Conservation (phyloP, 1,140 invertebrate genomes). For the Chironomus striatipennis region DNA sequence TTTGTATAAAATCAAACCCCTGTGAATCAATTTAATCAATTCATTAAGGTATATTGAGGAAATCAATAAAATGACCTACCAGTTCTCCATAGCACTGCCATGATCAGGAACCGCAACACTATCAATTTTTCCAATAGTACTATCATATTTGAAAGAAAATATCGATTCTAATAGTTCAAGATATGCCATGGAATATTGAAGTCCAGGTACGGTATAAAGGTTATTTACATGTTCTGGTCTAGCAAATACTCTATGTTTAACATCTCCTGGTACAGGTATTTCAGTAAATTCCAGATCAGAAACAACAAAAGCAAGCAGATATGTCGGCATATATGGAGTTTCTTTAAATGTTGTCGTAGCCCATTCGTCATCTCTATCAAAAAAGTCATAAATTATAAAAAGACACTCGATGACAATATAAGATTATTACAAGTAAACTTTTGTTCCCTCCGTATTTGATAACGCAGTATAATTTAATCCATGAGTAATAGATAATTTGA, state of each 20-base stretch:
- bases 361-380: slow-evolving; percentile 16
- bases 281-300: slow-evolving; percentile 44
- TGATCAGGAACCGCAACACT: slow-evolving; percentile 71
- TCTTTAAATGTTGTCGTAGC: slow-evolving; percentile 40
- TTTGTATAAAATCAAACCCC: not conserved
- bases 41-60: no score
- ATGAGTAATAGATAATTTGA: slow-evolving; percentile 45
- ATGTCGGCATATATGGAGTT: slow-evolving; percentile 63
- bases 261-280: slow-evolving; percentile 32
- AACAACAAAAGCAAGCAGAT: slow-evolving; percentile 64
- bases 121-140: slow-evolving; percentile 46
- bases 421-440: not conserved
- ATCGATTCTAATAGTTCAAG: slow-evolving; percentile 38
- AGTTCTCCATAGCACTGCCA: slow-evolving; percentile 45
- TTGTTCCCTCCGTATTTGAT: slow-evolving; percentile 40
- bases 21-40: no score
- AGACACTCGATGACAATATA: not conserved
- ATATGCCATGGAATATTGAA: not conserved
- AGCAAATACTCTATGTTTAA: slow-evolving; percentile 47
- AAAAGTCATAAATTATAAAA: not conserved
- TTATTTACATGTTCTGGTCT: slow-evolving; percentile 46
- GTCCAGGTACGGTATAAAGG: slow-evolving; percentile 33
- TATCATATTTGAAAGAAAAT: slow-evolving; percentile 41
- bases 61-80: not conserved
- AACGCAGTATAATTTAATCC: slow-evolving; percentile 36